Base-by-base conservation (phyloP, 2,797 vertebrate genomes). In the Tapirus indicus region DNA sequence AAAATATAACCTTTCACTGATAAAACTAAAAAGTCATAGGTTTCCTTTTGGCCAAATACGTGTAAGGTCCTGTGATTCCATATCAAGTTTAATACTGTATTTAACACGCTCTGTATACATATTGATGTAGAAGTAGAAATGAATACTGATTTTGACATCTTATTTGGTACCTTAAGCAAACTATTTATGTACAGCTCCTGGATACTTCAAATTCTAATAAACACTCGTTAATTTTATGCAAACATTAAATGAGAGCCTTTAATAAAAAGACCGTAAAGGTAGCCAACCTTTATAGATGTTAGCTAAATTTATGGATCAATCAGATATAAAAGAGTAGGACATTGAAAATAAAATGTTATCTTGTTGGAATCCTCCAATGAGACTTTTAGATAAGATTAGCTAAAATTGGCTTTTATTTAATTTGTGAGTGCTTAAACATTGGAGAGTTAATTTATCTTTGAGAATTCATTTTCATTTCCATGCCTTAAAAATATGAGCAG, bases 391-490 rank as follows among this genome's bases (percentile, higher is more conserved):
- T 11, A 90, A 41, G 12, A 47, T 88, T 79, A 86, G 11, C 20
- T 88, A 56, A 23, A 83, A 35, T 52, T 94, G 52, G 18, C 16
- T 96, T 47, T 95, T 78, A 69, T 88, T 96, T 71, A n/a, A 66
- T 64, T 82, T 96, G 54, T 94, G n/a, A 47, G 20, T 91, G 44
- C 88, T 96, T 95, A 78, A 66, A 80, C 14, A 66, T 41, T 84
- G 54, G 60, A 88, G 47, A 83, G 32, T 75, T 80, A 64, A 78
- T 88, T 86, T 96, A 41, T 69, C 54, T 75, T 95, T 77, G 66
- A 85, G 60, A 80, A 85, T 95, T 83, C 74, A 90, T 91, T 92
- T 88, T 83, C 32, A 82, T 95, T 88, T 87, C 29, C 21, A 54
- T 91, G 25, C 16, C 77, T 82, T 82, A 32, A 82, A 60, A 74